Percentiles rank a stretch among this genome's conserved stretches.
These are phyloP conservation scores for Drosophila sechellia DNA, from an alignment of 1,140 invertebrate genomes.

Conservation along the genomic window DNA sequence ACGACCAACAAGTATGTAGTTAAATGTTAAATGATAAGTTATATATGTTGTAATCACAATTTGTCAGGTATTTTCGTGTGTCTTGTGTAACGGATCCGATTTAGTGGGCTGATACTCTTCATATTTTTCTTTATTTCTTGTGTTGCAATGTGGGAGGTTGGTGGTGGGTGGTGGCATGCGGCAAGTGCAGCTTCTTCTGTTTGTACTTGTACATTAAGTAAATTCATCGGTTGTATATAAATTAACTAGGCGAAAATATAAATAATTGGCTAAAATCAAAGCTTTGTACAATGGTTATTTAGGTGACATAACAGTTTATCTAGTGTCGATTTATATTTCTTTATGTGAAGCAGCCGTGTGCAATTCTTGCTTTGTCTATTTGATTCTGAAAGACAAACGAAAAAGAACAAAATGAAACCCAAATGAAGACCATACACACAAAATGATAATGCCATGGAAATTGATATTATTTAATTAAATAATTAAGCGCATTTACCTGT, in stretches of 20 bases:
- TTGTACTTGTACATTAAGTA: conserved; percentile 47
- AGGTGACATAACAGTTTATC: conserved; percentile 43
- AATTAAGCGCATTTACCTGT: conserved; percentile 66
- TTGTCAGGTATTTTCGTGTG: conserved; percentile 67
- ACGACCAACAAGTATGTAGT: conserved; percentile 48
- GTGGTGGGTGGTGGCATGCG: conserved; percentile 47
- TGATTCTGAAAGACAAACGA: conserved; percentile 72
- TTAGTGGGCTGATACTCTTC: conserved; percentile 6
- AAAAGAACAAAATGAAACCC: conserved; percentile 61
- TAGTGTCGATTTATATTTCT: conserved; percentile 31
- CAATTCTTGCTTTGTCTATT: conserved; percentile 64
- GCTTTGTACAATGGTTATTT: conserved; percentile 71
- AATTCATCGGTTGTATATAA: conserved; percentile 44
- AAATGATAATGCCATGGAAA: conserved; percentile 49
- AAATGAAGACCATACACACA: conserved; percentile 50
- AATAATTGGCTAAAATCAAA: conserved; percentile 72
- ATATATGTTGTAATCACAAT: conserved; percentile 70
- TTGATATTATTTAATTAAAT: neutral
- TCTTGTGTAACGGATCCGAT: conserved; percentile 52
- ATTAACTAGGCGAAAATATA: conserved; percentile 69
- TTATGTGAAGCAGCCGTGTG: conserved; percentile 64
- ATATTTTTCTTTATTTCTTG: conserved; percentile 10
- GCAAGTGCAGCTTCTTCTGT: conserved; percentile 62
- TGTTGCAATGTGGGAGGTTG: conserved; percentile 14
- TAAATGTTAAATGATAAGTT: conserved; percentile 62